phyloP scores from a whole-genome alignment of 1,140 invertebrate species.

The Pomacea maculata region DNA sequence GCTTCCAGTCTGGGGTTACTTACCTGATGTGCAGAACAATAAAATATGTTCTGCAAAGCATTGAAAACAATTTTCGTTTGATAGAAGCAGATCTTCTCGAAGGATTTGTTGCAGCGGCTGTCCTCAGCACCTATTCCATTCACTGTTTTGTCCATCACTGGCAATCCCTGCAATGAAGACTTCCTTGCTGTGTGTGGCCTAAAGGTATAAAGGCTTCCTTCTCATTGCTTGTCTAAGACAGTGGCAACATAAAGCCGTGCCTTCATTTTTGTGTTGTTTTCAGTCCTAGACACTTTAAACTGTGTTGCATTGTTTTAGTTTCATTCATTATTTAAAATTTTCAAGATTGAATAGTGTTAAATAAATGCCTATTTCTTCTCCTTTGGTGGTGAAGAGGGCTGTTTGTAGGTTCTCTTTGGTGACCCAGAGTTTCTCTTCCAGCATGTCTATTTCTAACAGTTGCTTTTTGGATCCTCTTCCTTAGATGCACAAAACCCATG shows the following conservation, averaged over 20 bases:
- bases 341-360: neutral
- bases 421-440: too few species aligned
- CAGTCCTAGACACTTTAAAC: neutral
- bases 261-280: neutral
- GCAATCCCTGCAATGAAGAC: slow-evolving; percentile 94
- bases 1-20: too few species aligned
- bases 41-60: neutral
- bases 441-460: too few species aligned
- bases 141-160: slow-evolving; percentile 89
- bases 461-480: too few species aligned
- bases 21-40: neutral
- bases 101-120: slow-evolving; percentile 69
- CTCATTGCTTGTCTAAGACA: neutral
- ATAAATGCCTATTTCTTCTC: neutral
- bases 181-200: slow-evolving; percentile 94
- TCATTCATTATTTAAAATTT: neutral
- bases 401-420: too few species aligned
- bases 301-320: neutral
- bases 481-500: too few species aligned
- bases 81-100: neutral
- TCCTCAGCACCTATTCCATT: slow-evolving; percentile 94
- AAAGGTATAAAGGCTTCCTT: slow-evolving; percentile 70
- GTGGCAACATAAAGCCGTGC: neutral
- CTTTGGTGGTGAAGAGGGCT: too few species aligned
- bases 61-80: neutral